Evolutionary conservation across 2,113 vertebrate genomes (phyloP).

Genomic region (Bos taurus): DNA sequence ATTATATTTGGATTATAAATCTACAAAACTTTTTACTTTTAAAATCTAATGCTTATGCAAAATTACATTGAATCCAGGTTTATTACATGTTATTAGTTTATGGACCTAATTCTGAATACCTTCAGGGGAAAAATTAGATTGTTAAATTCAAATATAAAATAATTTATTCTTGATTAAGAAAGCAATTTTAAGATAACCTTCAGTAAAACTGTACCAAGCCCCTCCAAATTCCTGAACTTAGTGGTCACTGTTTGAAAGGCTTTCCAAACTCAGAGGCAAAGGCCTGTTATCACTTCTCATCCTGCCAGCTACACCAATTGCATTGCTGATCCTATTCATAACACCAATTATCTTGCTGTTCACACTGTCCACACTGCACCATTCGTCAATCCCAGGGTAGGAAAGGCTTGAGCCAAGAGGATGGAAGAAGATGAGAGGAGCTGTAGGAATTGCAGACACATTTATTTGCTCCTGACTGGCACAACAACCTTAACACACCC

Average conservation of each 20-base stretch:
- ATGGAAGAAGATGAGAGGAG: not conserved
- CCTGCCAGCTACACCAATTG: not conserved
- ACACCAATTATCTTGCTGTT: not conserved
- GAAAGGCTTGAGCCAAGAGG: not conserved
- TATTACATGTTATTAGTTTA: constrained; percentile 70
- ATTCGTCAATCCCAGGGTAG: not conserved
- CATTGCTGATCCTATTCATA: not conserved
- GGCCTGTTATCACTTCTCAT: not conserved
- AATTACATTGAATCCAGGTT: constrained; percentile 39
- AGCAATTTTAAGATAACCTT: not conserved
- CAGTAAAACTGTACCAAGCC: not conserved
- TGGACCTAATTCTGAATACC: constrained; percentile 65
- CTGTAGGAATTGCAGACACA: not conserved
- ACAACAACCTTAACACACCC: not conserved
- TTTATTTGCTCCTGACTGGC: not conserved
- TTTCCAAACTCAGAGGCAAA: not conserved
- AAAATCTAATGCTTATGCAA: constrained; percentile 69
- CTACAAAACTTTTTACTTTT: constrained; percentile 66
- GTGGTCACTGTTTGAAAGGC: not conserved
- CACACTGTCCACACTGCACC: not conserved
- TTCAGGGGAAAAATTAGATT: constrained; percentile 41
- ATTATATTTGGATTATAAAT: constrained; percentile 68
- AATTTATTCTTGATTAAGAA: constrained; percentile 53
- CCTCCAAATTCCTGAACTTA: not conserved
- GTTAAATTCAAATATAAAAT: constrained; percentile 56